Evolutionary conservation across 1,140 invertebrate genomes (phyloP), one percentile per base, ranked within the genome.

Genomic region (Cydia splendana): DNA sequence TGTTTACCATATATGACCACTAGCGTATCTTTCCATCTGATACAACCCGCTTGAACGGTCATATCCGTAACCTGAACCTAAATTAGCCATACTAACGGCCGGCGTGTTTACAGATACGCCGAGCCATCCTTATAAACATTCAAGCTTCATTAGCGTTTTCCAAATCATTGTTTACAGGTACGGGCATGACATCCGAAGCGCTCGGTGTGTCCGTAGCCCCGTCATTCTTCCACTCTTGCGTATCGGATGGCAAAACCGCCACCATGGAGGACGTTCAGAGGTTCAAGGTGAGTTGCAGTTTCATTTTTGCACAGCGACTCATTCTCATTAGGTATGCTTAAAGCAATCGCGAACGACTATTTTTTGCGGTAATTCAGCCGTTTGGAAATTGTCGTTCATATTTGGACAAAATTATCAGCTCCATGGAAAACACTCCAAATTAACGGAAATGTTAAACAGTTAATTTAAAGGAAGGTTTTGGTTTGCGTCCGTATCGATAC

Each of bases 211-310:
- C 97, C 67, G 98, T 99, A 13, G 98, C 99, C 20, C 98, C 98
- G n/a, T 99, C 98, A 84, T 98, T 99, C 91, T 99, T 99, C 94
- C 98, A 99, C 91, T 97, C 97, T 77, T 99, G 98, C 93, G 98
- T 98, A 81, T 97, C 97, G 81, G 97, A 98, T 92, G 97, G 97
- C 45, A 97, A 98, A 95, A 97, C 97, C 42, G 98, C 98, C 69
- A 98, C 97, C 92, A 97, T 98, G 96, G 98, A 98, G 93, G 98
- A 99, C 93, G 97, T 98, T 73, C 95, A 98, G 85, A 95, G 97
- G 85, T 98, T 98, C 93, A 98, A 98, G 96, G 97, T 98, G 92
- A 93, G 89, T 91, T 30, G 76, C 78, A 71, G 76, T 81, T 34
- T 48, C 15, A 65, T 12, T 34, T 34, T 48, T 48, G 42, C 34